phyloP scores from a whole-genome alignment of 2,113 vertebrate genomes.

The Brachyhypopomus occidentalis region DNA sequence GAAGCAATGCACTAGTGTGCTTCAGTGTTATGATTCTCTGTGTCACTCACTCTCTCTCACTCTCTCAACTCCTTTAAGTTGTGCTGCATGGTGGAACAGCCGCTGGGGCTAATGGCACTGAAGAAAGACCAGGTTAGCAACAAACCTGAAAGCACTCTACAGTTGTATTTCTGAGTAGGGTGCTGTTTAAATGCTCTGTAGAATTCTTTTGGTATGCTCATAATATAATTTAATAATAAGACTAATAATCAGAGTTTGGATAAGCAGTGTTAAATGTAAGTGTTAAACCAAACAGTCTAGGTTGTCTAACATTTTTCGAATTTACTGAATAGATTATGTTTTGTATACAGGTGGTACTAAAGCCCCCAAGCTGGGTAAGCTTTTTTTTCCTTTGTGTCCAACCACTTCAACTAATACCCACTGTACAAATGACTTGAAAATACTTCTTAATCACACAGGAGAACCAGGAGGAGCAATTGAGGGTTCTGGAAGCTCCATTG shows the following conservation, averaged over 20 bases:
- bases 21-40: not conserved
- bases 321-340: constrained; percentile 10
- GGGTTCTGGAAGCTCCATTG: constrained; percentile 71
- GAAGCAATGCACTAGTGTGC: not conserved
- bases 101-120: constrained; percentile 15
- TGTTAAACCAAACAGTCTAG: not conserved
- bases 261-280: not conserved
- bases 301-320: not conserved
- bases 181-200: not conserved
- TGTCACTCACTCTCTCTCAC: not conserved
- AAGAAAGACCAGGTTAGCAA: constrained; percentile 44
- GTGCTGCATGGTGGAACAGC: constrained; percentile 17
- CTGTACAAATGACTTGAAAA: not conserved
- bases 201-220: too few relatives aligned
- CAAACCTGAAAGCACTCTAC: not conserved
- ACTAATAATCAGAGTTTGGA: not conserved
- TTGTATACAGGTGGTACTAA: constrained; percentile 43
- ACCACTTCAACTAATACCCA: not conserved
- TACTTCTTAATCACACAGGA: constrained; percentile 43
- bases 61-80: constrained; percentile 30
- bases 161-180: not conserved
- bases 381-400: not conserved
- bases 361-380: constrained; percentile 46
- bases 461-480: constrained; percentile 65
- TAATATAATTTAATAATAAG: too few relatives aligned